These are phyloP conservation scores for Malacosoma neustria DNA, from an alignment of 2,888 invertebrate genomes.

Conservation along the genomic window DNA sequence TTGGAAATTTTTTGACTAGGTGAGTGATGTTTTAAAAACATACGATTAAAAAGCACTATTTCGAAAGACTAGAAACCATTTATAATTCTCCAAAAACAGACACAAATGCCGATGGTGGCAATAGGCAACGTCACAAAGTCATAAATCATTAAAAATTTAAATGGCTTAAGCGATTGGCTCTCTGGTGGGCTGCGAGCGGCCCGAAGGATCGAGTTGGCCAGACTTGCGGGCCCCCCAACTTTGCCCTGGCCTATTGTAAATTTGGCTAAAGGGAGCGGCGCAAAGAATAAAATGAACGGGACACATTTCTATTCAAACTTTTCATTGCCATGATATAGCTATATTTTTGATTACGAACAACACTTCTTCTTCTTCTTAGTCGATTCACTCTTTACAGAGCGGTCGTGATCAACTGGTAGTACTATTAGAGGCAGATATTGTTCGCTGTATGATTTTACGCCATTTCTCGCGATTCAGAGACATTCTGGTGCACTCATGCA, in stretches of 20 bases:
- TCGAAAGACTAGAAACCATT: too few species aligned
- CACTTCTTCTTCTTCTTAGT: too few species aligned
- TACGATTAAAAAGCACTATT: too few species aligned
- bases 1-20: too few species aligned
- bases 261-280: slow-evolving; percentile 14
- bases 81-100: background rate
- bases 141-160: slow-evolving; percentile 2
- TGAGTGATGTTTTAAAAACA: too few species aligned
- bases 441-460: too few species aligned
- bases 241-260: slow-evolving; percentile 17
- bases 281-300: slow-evolving; percentile 1
- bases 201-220: slow-evolving; percentile 13
- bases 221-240: slow-evolving; percentile 18
- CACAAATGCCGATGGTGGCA: background rate
- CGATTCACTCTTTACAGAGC: too few species aligned
- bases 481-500: too few species aligned
- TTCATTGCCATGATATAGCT: background rate
- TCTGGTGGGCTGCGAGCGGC: background rate
- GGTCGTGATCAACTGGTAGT: too few species aligned
- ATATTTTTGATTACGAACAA: too few species aligned
- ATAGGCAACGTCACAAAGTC: background rate
- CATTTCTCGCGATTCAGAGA: too few species aligned
- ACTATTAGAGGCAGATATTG: too few species aligned
- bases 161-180: background rate
- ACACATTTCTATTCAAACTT: background rate